These are phyloP conservation scores for Anthonomus grandis DNA, from an alignment of 1,140 invertebrate species.

Conservation along the genomic window DNA sequence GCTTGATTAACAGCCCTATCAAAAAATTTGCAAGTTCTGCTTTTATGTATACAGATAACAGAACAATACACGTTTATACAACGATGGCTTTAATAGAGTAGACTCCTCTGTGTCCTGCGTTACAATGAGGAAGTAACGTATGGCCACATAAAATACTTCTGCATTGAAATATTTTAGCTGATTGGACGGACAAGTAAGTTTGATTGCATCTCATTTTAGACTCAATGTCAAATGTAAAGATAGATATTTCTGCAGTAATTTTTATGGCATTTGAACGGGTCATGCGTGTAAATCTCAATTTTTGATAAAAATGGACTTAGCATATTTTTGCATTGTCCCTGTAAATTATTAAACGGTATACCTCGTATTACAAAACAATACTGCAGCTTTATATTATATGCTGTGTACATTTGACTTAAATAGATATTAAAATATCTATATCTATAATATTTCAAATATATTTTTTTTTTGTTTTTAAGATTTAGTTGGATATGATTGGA, in stretches of 20 bases:
- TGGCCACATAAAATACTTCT: neutral
- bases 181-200: too few relatives aligned
- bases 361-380: too few relatives aligned
- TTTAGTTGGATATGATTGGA: too few relatives aligned
- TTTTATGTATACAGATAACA: neutral
- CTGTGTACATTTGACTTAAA: too few relatives aligned
- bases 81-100: neutral
- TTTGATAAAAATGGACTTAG: neutral
- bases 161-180: neutral
- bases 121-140: neutral
- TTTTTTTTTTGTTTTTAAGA: too few relatives aligned
- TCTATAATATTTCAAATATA: too few relatives aligned
- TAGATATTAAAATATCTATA: too few relatives aligned
- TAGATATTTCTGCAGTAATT: neutral
- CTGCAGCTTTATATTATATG: too few relatives aligned
- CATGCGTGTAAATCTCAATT: neutral
- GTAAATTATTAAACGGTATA: too few relatives aligned
- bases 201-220: too few relatives aligned
- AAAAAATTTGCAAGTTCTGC: neutral
- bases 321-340: constrained; percentile 9
- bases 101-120: too few relatives aligned
- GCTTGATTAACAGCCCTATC: neutral
- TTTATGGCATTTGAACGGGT: neutral
- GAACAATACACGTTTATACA: neutral
- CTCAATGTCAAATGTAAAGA: neutral